phyloP scores from a whole-genome alignment of 2,797 vertebrate genomes.

The Pampus argenteus region DNA sequence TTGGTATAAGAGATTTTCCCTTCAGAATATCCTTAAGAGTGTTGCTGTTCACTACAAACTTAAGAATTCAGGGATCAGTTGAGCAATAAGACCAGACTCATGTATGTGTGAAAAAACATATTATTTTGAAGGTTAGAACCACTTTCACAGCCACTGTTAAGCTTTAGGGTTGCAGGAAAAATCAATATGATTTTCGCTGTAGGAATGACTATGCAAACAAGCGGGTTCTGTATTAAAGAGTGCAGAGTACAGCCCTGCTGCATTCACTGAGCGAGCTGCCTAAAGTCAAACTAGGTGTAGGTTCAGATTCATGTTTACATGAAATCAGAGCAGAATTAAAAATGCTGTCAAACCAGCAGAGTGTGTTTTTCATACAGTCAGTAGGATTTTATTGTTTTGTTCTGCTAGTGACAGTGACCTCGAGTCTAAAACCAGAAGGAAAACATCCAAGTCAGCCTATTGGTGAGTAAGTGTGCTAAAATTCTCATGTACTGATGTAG shows the following conservation, averaged over 20 bases:
- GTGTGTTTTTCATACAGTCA: not conserved
- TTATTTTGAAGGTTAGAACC: too few species aligned
- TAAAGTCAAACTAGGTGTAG: too few species aligned
- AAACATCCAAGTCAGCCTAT: not conserved
- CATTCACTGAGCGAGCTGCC: not conserved
- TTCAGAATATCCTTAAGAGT: too few species aligned
- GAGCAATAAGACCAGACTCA: too few species aligned
- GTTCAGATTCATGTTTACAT: not conserved
- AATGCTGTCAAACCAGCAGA: not conserved
- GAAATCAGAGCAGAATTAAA: not conserved
- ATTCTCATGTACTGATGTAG: too few species aligned
- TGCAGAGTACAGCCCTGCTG: not conserved
- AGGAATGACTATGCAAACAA: not conserved
- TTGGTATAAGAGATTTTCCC: too few species aligned
- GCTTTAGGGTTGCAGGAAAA: too few species aligned
- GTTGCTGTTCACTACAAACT: too few species aligned
- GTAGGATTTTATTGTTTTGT: not conserved
- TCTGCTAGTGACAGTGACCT: not conserved
- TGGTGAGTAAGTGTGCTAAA: slow-evolving; percentile 4
- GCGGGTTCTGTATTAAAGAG: not conserved
- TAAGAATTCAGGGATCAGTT: too few species aligned
- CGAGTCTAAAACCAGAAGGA: not conserved
- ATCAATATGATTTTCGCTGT: too few species aligned
- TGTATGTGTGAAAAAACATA: too few species aligned
- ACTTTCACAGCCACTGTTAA: too few species aligned